These are phyloP conservation scores for Copidosoma floridanum DNA, from an alignment of 1,140 invertebrate genomes.

Conservation along the genomic window DNA sequence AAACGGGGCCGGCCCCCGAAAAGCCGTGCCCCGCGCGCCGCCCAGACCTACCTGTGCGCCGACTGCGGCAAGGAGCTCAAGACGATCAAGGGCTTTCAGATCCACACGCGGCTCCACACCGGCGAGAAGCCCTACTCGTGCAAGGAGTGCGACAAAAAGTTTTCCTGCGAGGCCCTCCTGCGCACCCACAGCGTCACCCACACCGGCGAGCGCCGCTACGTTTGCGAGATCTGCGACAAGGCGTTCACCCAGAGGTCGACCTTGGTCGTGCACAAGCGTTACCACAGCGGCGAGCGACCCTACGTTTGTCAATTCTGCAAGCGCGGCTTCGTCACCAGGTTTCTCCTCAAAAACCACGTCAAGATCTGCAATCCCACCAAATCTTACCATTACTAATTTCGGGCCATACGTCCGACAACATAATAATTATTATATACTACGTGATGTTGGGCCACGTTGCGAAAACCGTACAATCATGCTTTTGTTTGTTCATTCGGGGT, in stretches of 20 bases:
- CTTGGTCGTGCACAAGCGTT: constrained; percentile 73
- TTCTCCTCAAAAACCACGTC: constrained; percentile 63
- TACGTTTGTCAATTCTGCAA: constrained; percentile 70
- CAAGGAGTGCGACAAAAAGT: constrained; percentile 64
- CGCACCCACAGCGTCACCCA: constrained; percentile 65
- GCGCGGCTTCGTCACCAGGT: constrained; percentile 65
- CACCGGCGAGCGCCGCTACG: constrained; percentile 66
- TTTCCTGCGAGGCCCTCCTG: constrained; percentile 64
- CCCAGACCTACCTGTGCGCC: constrained; percentile 39
- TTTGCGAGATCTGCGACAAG: constrained; percentile 70
- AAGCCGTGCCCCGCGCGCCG: neutral
- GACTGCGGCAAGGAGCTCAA: constrained; percentile 48
- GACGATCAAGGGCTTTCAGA: constrained; percentile 58
- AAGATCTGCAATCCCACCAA: constrained; percentile 52
- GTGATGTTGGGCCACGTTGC: too few species aligned
- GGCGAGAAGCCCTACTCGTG: constrained; percentile 62
- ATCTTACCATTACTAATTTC: too few species aligned
- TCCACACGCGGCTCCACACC: constrained; percentile 56
- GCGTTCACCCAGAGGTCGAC: constrained; percentile 77
- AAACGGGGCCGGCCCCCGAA: constrained; percentile 6
- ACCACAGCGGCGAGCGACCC: constrained; percentile 75
- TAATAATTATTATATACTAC: too few species aligned
- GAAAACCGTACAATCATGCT: too few species aligned
- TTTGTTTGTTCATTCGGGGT: too few species aligned
- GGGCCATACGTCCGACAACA: too few species aligned